Conservation (phyloP, 2,113 vertebrate genomes). For the Zingel zingel region DNA sequence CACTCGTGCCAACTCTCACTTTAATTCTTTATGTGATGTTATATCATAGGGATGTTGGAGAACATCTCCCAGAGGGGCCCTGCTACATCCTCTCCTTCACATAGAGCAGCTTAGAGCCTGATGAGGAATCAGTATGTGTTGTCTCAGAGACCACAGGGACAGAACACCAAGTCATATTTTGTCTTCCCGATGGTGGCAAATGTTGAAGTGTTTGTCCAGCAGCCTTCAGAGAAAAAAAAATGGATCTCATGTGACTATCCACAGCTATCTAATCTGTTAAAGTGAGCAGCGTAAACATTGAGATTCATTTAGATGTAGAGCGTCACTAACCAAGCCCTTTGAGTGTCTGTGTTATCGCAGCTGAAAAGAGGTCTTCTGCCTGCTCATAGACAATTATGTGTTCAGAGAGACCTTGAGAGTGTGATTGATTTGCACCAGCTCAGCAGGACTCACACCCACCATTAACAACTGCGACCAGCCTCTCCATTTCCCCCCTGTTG, state of each 20-base stretch:
- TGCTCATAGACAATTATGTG: conserved; percentile 73
- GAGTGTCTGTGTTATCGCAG: conserved; percentile 46
- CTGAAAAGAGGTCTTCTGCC: conserved; percentile 55
- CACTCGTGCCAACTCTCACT: neutral
- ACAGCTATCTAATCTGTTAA: conserved; percentile 71
- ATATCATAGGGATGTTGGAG: conserved; percentile 12
- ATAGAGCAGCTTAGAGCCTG: conserved; percentile 30
- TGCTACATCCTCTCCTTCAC: conserved; percentile 37
- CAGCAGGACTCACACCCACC: conserved; percentile 51
- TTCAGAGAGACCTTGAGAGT: conserved; percentile 61
- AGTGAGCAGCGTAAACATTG: conserved; percentile 74
- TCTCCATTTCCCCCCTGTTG: conserved; percentile 29
- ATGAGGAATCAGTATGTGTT: conserved; percentile 31
- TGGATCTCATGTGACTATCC: conserved; percentile 64
- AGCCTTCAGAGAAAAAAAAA: conserved; percentile 52
- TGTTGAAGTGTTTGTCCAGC: conserved; percentile 70
- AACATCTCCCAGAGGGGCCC: conserved; percentile 31
- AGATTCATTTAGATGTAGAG: conserved; percentile 69
- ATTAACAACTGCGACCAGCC: conserved; percentile 47
- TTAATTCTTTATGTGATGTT: conserved; percentile 12
- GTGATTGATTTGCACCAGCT: conserved; percentile 70
- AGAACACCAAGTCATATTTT: conserved; percentile 34
- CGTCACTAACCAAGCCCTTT: conserved; percentile 57
- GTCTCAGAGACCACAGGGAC: conserved; percentile 41
- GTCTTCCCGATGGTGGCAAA: conserved; percentile 50